Evolutionary conservation across 2,797 vertebrate genomes (phyloP).

Genomic region (Rhinophrynus dorsalis): DNA sequence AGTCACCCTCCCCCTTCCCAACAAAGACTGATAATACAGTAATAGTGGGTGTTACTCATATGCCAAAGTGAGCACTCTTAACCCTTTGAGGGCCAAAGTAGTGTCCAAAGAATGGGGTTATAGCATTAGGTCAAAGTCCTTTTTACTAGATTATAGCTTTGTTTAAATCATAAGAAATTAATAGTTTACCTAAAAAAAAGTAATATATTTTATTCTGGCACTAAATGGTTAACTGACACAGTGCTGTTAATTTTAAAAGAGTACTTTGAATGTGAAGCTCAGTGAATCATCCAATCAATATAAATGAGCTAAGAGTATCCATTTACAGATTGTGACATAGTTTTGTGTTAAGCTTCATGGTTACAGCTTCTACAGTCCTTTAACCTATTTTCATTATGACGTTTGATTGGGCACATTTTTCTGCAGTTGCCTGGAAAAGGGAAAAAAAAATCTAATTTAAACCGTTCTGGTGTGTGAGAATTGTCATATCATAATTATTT

Average conservation of each 20-base stretch:
- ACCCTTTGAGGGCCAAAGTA: no score
- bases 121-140: no score
- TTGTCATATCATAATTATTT: not conserved
- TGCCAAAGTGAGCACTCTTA: no score
- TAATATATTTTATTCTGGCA: no score
- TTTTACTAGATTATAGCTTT: no score
- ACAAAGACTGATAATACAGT: no score
- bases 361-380: not conserved
- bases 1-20: no score
- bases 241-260: not conserved
- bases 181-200: no score
- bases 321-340: not conserved
- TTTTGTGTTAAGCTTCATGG: not conserved
- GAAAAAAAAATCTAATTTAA: not conserved
- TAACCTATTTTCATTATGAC: not conserved
- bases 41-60: no score
- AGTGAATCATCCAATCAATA: conserved; percentile 9
- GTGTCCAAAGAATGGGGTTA: no score
- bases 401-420: not conserved
- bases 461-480: not conserved
- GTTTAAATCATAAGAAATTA: no score
- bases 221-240: not conserved
- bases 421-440: not conserved
- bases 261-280: no score
- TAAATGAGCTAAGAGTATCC: not conserved